A percentile compares a stretch with the other conserved stretches of the same genome.
Conservation (phyloP, 2,888 invertebrate species). For the Pecten maximus region DNA sequence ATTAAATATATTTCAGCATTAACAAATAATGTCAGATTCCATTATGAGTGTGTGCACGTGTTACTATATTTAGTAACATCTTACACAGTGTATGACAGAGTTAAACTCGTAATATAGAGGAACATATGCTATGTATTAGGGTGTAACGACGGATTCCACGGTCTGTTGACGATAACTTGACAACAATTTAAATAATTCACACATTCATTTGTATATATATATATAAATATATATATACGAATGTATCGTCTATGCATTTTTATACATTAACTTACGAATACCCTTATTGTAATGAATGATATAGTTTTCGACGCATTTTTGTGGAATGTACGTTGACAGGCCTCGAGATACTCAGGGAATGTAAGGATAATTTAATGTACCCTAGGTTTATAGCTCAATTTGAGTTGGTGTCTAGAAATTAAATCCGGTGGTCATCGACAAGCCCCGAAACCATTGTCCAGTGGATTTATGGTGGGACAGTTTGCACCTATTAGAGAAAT, state of each 20-base stretch:
- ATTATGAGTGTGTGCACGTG: background rate
- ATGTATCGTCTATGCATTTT: background rate
- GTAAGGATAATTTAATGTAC: background rate
- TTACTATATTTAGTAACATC: no score
- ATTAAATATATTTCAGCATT: background rate
- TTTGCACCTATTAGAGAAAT: background rate
- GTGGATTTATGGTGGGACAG: conserved; percentile 18
- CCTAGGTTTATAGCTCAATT: background rate
- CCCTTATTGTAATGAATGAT: background rate
- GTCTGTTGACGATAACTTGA: background rate
- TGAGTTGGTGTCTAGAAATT: background rate
- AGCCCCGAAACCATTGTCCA: background rate
- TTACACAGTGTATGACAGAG: no score
- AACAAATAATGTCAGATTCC: background rate
- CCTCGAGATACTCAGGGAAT: background rate
- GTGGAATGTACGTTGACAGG: background rate
- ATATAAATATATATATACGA: conserved; percentile 6
- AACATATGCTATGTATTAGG: no score
- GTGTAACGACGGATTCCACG: background rate
- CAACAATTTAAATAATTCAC: conserved; percentile 20
- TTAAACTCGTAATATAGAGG: no score
- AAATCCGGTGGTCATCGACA: background rate
- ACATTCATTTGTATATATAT: conserved; percentile 10
- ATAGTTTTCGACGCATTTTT: conserved; percentile 6
- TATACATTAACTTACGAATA: conserved; percentile 13